phyloP scores from a whole-genome alignment of 2,888 invertebrate species.

The Epinotia ramella region DNA sequence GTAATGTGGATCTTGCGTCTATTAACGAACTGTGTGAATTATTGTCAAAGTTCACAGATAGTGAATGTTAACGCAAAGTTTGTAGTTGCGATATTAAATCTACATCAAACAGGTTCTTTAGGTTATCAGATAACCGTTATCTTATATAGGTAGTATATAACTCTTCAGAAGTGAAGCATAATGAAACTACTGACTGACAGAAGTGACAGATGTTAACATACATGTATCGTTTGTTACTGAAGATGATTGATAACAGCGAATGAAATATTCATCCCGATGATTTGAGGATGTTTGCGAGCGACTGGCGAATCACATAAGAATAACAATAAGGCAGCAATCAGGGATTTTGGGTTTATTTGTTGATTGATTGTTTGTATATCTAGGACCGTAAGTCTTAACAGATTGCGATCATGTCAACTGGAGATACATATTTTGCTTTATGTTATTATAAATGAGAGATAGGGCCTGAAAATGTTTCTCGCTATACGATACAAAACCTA shows the following conservation, averaged over 20 bases:
- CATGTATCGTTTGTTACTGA: neutral
- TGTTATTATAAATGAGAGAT: too few relatives aligned
- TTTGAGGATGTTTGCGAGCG: slow-evolving; percentile 20
- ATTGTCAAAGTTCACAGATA: too few relatives aligned
- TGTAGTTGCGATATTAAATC: neutral
- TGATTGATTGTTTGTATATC: neutral
- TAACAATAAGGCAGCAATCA: slow-evolving; percentile 4
- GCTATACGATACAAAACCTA: too few relatives aligned
- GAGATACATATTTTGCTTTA: neutral
- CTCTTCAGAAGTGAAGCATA: neutral
- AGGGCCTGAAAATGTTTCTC: too few relatives aligned
- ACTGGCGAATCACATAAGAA: slow-evolving; percentile 13
- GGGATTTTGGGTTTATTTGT: neutral
- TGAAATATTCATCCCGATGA: slow-evolving; percentile 17
- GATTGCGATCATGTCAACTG: neutral
- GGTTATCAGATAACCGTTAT: neutral
- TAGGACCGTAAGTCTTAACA: neutral
- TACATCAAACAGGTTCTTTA: neutral
- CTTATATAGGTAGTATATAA: neutral
- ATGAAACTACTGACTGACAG: neutral
- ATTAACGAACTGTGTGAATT: too few relatives aligned
- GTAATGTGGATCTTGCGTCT: too few relatives aligned
- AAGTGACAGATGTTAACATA: neutral
- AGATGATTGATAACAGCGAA: slow-evolving; percentile 19
- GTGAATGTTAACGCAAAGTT: too few relatives aligned